These are phyloP conservation scores for Cebidichthys violaceus DNA, from an alignment of 2,113 vertebrate species.

Conservation along the genomic window DNA sequence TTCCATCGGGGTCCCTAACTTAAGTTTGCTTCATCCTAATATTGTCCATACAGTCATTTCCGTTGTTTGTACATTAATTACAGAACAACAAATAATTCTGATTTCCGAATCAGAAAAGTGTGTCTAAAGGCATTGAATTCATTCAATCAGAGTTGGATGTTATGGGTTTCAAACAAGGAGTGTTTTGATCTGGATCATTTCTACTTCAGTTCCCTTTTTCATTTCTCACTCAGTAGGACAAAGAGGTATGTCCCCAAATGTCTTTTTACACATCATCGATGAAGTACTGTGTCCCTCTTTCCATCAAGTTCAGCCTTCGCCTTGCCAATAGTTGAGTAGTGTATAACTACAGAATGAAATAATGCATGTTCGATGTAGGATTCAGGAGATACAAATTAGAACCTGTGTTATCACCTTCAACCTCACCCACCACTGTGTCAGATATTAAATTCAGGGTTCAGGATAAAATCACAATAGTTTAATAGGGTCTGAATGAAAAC, in stretches of 20 bases:
- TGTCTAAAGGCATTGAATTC: neutral
- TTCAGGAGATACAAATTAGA: neutral
- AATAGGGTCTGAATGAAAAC: neutral
- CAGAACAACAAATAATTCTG: neutral
- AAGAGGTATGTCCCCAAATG: neutral
- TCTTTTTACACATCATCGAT: neutral
- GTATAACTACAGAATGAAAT: neutral
- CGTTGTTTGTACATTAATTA: neutral
- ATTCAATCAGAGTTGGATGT: neutral
- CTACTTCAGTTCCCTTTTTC: neutral
- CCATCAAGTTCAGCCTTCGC: neutral
- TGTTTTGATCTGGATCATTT: neutral
- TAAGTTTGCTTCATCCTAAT: conserved; percentile 3
- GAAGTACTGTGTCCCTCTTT: neutral
- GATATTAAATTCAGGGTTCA: neutral
- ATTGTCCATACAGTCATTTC: neutral
- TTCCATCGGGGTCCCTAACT: neutral
- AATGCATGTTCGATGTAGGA: neutral
- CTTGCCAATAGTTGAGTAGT: neutral
- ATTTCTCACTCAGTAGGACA: neutral
- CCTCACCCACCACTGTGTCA: neutral
- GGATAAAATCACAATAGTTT: neutral
- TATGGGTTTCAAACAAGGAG: neutral
- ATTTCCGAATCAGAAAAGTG: neutral
- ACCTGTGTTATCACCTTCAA: neutral